Conservation (phyloP, 2,888 invertebrate species). For the Callyntrura guangdongensis region DNA sequence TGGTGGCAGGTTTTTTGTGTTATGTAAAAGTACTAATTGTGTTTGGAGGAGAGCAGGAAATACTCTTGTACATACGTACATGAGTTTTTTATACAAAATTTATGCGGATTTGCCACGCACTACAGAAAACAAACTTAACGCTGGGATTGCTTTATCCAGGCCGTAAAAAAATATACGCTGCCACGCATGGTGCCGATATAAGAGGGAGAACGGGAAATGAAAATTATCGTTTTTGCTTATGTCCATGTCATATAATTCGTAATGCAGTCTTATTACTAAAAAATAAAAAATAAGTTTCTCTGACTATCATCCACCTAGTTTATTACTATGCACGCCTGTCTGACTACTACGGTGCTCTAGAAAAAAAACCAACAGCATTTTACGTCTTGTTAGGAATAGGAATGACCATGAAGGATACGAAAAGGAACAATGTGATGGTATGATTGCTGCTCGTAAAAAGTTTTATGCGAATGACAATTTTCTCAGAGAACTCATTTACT, state of each 20-base stretch:
- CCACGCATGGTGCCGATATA: too few relatives aligned
- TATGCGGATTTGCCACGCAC: slow-evolving; percentile 60
- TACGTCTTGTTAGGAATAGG: slow-evolving; percentile 24
- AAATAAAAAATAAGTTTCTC: not conserved
- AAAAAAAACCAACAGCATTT: not conserved
- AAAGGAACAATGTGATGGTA: slow-evolving; percentile 51
- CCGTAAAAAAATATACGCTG: too few relatives aligned
- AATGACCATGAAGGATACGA: too few relatives aligned
- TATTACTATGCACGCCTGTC: not conserved
- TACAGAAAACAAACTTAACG: not conserved
- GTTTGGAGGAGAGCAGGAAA: slow-evolving; percentile 1
- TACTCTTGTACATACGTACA: not conserved
- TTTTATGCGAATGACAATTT: slow-evolving; percentile 74
- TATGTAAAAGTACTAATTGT: slow-evolving; percentile 37
- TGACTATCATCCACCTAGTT: slow-evolving; percentile 23
- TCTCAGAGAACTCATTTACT: slow-evolving; percentile 62
- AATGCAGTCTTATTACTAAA: not conserved
- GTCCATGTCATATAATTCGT: too few relatives aligned
- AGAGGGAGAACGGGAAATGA: too few relatives aligned
- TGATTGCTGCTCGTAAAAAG: slow-evolving; percentile 73
- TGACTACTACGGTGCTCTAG: not conserved
- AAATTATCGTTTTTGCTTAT: too few relatives aligned
- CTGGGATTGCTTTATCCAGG: not conserved
- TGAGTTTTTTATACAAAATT: slow-evolving; percentile 34
- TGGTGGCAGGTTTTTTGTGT: not conserved